phyloP scores from a whole-genome alignment of 1,140 invertebrate genomes.

The Papilio machaon region DNA sequence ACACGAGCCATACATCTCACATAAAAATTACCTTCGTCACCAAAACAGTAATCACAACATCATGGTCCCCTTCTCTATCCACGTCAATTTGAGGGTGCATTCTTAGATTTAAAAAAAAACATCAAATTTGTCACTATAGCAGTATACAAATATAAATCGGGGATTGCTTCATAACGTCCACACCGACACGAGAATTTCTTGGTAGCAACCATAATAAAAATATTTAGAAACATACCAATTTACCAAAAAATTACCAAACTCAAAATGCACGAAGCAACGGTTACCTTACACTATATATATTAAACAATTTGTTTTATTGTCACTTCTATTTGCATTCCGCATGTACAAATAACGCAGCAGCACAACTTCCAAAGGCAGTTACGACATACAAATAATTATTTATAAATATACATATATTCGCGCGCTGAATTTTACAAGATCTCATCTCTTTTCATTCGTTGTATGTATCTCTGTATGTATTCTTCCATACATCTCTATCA shows the following conservation, averaged over 20 bases:
- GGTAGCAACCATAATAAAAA: slow-evolving; percentile 2
- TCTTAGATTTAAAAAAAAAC: neutral
- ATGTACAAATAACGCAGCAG: slow-evolving; percentile 42
- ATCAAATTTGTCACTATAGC: neutral
- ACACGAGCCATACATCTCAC: neutral
- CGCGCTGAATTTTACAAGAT: slow-evolving; percentile 25
- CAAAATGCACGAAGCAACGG: slow-evolving; percentile 17
- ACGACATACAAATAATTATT: slow-evolving; percentile 55
- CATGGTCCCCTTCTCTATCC: slow-evolving; percentile 30
- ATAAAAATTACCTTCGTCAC: neutral
- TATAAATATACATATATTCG: slow-evolving; percentile 42
- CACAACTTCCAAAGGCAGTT: slow-evolving; percentile 57
- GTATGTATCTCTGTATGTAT: too few relatives aligned
- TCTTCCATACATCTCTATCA: too few relatives aligned
- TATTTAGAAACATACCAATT: slow-evolving; percentile 20
- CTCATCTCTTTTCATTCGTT: too few relatives aligned
- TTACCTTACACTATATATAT: slow-evolving; percentile 20
- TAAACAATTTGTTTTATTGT: slow-evolving; percentile 55
- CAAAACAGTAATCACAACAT: slow-evolving; percentile 7
- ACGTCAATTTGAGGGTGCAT: neutral
- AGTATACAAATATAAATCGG: neutral
- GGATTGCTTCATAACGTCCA: slow-evolving; percentile 4
- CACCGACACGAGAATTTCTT: slow-evolving; percentile 12
- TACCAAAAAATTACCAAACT: neutral
- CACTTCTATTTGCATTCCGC: slow-evolving; percentile 50